phyloP scores from a whole-genome alignment of 2,888 invertebrate species.

The Lasioglossum lativentre region DNA sequence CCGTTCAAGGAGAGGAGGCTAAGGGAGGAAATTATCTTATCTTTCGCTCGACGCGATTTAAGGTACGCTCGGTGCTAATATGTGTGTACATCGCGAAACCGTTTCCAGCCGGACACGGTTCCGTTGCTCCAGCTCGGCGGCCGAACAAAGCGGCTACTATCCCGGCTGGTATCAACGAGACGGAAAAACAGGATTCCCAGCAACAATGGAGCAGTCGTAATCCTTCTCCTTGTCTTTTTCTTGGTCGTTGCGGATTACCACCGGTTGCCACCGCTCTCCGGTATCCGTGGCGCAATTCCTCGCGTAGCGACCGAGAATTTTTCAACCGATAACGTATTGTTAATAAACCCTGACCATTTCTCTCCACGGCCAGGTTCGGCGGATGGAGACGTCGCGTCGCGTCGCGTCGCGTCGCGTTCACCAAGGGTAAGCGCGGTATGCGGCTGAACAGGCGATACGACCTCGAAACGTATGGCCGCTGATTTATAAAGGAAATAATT shows the following conservation, averaged over 20 bases:
- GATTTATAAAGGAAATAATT: conserved; percentile 84
- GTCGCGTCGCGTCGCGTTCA: conserved; percentile 10
- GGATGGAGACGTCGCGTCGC: conserved; percentile 55
- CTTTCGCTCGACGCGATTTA: neutral
- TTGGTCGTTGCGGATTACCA: conserved; percentile 50
- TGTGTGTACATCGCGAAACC: neutral
- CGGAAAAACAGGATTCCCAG: conserved; percentile 23
- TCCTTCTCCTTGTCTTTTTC: conserved; percentile 33
- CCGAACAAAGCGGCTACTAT: neutral
- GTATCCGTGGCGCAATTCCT: conserved; percentile 44
- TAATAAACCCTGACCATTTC: conserved; percentile 71
- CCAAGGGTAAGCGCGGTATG: conserved; percentile 53
- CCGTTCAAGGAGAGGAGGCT: neutral
- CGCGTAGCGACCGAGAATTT: conserved; percentile 50
- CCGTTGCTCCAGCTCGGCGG: neutral
- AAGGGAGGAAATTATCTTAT: neutral
- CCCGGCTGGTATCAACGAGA: conserved; percentile 10
- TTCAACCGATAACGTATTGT: conserved; percentile 68
- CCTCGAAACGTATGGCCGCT: conserved; percentile 80
- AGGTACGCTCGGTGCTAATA: neutral
- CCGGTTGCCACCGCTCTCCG: conserved; percentile 11
- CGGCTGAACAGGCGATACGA: conserved; percentile 61
- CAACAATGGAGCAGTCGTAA: conserved; percentile 34
- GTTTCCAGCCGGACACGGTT: neutral
- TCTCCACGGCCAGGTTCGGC: conserved; percentile 45